Evolutionary conservation across 2,113 vertebrate genomes (phyloP).

Genomic region (Trematocara variabile): DNA sequence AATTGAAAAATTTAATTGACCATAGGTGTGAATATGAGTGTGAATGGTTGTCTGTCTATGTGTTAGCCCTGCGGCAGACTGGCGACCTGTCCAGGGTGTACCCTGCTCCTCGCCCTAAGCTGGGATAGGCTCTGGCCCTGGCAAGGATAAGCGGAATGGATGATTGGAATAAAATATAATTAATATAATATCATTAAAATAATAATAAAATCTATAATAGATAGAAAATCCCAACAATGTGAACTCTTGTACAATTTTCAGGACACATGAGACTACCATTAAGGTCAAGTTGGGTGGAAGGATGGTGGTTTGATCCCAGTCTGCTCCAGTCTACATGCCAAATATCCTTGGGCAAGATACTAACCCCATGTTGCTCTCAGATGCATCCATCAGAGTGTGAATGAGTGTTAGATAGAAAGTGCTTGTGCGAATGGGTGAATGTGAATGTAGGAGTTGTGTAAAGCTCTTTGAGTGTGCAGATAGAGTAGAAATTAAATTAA

Average conservation of each 20-base stretch:
- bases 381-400: neutral
- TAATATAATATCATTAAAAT: rapidly evolving
- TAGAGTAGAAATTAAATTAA: neutral
- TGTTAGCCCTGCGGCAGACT: neutral
- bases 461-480: neutral
- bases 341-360: neutral
- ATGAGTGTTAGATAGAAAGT: neutral
- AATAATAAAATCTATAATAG: neutral
- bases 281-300: neutral
- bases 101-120: neutral
- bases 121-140: neutral
- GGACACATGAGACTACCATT: neutral
- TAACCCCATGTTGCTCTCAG: neutral
- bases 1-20: neutral
- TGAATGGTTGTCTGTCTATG: neutral
- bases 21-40: neutral
- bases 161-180: neutral
- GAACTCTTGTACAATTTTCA: neutral
- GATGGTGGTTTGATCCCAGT: neutral
- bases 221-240: neutral
- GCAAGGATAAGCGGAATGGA: neutral
- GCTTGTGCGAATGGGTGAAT: neutral
- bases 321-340: neutral
- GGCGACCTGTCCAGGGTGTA: neutral
- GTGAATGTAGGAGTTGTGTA: neutral